These are phyloP conservation scores for Heliothis subflexa DNA, from an alignment of 1,140 invertebrate genomes.

Conservation along the genomic window DNA sequence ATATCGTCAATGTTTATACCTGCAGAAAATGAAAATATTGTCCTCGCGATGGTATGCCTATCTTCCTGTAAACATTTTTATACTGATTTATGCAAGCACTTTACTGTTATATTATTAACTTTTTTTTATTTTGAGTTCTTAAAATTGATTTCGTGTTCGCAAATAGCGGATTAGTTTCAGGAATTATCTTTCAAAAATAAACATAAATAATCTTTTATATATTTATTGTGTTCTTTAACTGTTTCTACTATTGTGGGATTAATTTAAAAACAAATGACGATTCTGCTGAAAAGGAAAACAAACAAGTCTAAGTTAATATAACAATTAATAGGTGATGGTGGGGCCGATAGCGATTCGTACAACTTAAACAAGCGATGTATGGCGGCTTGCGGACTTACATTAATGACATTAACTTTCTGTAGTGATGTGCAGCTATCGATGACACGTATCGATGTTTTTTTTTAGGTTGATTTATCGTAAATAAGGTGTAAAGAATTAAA, in stretches of 20 bases:
- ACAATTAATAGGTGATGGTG: constrained; percentile 35
- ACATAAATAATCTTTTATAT: too few relatives aligned
- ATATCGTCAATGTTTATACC: too few relatives aligned
- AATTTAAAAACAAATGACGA: neutral
- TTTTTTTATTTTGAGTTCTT: too few relatives aligned
- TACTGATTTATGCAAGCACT: too few relatives aligned
- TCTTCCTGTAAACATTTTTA: too few relatives aligned
- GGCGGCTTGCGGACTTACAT: constrained; percentile 70
- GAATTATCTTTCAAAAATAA: too few relatives aligned
- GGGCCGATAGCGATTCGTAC: constrained; percentile 42
- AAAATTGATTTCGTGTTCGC: too few relatives aligned
- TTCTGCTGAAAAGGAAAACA: neutral
- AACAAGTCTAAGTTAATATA: constrained; percentile 21
- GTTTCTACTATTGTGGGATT: neutral
- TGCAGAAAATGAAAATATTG: too few relatives aligned
- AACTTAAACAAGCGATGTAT: constrained; percentile 71
- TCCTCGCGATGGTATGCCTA: too few relatives aligned
- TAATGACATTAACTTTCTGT: constrained; percentile 78
- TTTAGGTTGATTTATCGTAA: neutral
- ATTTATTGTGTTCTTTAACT: too few relatives aligned
- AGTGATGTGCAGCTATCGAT: constrained; percentile 53
- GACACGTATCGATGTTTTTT: constrained; percentile 44
- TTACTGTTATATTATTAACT: too few relatives aligned
- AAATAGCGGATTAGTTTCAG: too few relatives aligned
- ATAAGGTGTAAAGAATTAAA: neutral